Percentiles rank a stretch among this genome's conserved stretches.
phyloP scores from a whole-genome alignment of 2,888 invertebrate genomes.

The Rotaria socialis region DNA sequence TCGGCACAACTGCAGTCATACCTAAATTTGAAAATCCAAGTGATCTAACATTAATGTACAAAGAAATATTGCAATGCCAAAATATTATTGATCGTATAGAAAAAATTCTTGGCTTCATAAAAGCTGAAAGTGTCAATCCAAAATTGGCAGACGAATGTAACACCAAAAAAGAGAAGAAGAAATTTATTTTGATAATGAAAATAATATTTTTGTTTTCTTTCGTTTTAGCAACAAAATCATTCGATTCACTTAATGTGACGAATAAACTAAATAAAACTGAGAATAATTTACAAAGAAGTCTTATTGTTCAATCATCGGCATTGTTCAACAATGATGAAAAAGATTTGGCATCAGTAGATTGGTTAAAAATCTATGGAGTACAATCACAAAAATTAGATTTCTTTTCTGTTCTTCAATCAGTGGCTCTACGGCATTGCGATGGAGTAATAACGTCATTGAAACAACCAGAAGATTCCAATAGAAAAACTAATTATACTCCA shows the following conservation, averaged over 20 bases:
- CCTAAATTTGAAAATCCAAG: neutral
- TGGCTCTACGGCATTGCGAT: conserved; percentile 58
- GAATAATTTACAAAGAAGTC: neutral
- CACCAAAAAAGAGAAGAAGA: neutral
- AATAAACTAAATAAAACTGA: neutral
- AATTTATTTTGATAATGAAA: too few species aligned
- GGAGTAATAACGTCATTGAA: conserved; percentile 55
- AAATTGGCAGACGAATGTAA: neutral
- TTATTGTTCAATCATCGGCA: conserved; percentile 20
- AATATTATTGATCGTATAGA: neutral
- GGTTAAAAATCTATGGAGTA: conserved; percentile 57
- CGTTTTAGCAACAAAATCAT: neutral
- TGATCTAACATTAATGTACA: conserved; percentile 33
- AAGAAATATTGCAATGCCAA: conserved; percentile 30
- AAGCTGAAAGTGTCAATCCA: neutral
- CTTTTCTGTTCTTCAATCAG: conserved; percentile 55
- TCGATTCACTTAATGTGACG: neutral
- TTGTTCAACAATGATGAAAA: conserved; percentile 50
- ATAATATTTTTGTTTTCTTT: too few species aligned
- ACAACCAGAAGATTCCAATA: conserved; percentile 49
- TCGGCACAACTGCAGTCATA: neutral
- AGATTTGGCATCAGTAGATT: conserved; percentile 57
- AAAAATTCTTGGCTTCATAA: conserved; percentile 19
- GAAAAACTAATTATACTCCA: conserved; percentile 43
- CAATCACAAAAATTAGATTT: conserved; percentile 54